Conservation (phyloP, 1,140 invertebrate genomes). For the Ruditapes philippinarum region DNA sequence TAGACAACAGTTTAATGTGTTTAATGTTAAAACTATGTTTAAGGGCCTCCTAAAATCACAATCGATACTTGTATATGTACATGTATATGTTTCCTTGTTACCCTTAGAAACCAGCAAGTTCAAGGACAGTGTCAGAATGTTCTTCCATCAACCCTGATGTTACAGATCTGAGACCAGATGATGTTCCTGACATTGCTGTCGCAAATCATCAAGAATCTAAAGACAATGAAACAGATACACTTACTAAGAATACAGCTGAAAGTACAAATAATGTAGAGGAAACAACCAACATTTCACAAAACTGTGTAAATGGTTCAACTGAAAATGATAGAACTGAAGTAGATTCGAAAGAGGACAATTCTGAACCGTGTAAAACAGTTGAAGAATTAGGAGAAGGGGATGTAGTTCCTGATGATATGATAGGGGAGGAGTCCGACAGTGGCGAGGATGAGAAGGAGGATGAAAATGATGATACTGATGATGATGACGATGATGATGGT, state of each 20-base stretch:
- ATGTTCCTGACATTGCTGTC: not conserved
- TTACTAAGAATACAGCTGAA: not conserved
- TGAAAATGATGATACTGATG: conserved; percentile 83
- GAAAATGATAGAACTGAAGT: not conserved
- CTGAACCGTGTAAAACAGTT: not conserved
- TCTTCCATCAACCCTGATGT: conserved; percentile 21
- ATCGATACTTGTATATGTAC: not conserved
- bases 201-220: not conserved
- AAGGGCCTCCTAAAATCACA: too few relatives aligned
- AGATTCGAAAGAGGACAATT: conserved; percentile 22
- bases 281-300: not conserved
- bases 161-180: conserved; percentile 23
- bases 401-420: conserved; percentile 29
- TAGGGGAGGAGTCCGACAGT: conserved; percentile 40
- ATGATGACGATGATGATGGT: conserved; percentile 90
- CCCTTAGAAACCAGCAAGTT: not conserved
- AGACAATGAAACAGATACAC: not conserved
- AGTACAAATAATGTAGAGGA: not conserved
- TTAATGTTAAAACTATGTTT: too few relatives aligned
- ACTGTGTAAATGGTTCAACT: not conserved
- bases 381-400: conserved; percentile 46
- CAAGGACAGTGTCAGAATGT: conserved; percentile 67
- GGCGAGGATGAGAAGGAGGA: conserved; percentile 74
- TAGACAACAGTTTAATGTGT: too few relatives aligned
- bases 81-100: not conserved